phyloP scores from a whole-genome alignment of 1,140 invertebrate genomes.

The Brachionus manjavacas region DNA sequence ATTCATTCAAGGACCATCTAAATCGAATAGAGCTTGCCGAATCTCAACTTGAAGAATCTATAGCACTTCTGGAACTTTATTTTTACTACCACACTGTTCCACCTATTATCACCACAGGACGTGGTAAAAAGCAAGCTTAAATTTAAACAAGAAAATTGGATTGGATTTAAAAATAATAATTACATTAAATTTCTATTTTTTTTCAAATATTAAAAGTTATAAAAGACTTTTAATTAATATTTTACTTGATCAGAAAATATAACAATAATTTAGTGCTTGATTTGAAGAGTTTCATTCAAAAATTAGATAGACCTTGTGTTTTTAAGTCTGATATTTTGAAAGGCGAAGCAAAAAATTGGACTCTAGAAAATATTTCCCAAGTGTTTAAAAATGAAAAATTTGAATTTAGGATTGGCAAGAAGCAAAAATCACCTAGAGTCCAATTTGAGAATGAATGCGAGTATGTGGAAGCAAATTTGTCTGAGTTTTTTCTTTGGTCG shows the following conservation, averaged over 20 bases:
- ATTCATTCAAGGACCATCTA: conserved; percentile 7
- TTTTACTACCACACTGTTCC: conserved; percentile 22
- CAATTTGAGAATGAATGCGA: conserved; percentile 70
- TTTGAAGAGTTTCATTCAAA: neutral
- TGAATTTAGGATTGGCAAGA: conserved; percentile 27
- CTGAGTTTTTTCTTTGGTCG: conserved; percentile 63
- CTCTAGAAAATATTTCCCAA: neutral
- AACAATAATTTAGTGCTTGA: neutral
- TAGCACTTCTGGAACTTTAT: conserved; percentile 6
- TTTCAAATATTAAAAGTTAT: neutral
- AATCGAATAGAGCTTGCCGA: conserved; percentile 1
- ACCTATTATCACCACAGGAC: neutral
- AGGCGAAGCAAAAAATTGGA: neutral
- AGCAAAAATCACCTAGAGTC: conserved; percentile 52
- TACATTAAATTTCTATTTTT: neutral
- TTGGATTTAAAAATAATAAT: no score
- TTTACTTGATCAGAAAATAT: neutral
- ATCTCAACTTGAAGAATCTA: neutral
- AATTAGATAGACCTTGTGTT: conserved; percentile 6
- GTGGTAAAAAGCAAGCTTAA: neutral
- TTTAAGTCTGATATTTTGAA: neutral
- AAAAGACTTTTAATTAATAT: neutral
- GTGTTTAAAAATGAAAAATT: neutral
- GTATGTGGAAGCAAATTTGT: conserved; percentile 61
- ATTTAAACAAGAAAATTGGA: neutral